These are phyloP conservation scores for Epinotia ramella DNA, from an alignment of 2,888 invertebrate genomes.

Conservation along the genomic window DNA sequence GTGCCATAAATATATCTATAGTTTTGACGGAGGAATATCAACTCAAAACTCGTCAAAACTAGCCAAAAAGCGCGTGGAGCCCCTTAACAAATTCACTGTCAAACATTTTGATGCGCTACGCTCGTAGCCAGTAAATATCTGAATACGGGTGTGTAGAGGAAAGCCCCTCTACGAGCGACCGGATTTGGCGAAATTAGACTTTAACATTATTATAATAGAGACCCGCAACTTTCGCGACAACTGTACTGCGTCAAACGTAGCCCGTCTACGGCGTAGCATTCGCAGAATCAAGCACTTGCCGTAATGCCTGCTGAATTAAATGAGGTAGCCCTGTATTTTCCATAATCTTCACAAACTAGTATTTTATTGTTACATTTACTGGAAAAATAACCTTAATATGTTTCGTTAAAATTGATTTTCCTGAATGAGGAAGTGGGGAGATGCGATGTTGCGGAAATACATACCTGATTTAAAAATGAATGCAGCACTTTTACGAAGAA, in stretches of 20 bases:
- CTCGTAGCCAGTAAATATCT: too few species aligned
- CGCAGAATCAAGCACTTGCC: neutral
- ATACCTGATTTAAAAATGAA: neutral
- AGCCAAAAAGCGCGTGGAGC: too few species aligned
- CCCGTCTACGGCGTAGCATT: neutral
- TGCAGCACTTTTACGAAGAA: neutral
- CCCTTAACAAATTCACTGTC: too few species aligned
- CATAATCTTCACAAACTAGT: neutral
- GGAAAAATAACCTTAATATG: neutral
- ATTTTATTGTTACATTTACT: neutral
- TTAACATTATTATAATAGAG: too few species aligned
- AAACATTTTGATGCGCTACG: too few species aligned
- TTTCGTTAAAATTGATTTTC: neutral
- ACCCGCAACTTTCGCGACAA: too few species aligned
- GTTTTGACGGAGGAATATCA: too few species aligned
- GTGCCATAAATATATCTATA: too few species aligned
- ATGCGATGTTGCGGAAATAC: neutral
- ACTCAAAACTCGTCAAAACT: too few species aligned
- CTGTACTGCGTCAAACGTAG: neutral
- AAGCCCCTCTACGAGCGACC: too few species aligned
- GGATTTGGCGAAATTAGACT: too few species aligned
- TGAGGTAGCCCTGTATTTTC: neutral
- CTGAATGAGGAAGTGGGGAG: neutral
- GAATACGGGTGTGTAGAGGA: too few species aligned
- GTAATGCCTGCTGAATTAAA: conserved; percentile 4